Evolutionary conservation across 2,888 invertebrate genomes (phyloP).

Genomic region (Polietes domitor): DNA sequence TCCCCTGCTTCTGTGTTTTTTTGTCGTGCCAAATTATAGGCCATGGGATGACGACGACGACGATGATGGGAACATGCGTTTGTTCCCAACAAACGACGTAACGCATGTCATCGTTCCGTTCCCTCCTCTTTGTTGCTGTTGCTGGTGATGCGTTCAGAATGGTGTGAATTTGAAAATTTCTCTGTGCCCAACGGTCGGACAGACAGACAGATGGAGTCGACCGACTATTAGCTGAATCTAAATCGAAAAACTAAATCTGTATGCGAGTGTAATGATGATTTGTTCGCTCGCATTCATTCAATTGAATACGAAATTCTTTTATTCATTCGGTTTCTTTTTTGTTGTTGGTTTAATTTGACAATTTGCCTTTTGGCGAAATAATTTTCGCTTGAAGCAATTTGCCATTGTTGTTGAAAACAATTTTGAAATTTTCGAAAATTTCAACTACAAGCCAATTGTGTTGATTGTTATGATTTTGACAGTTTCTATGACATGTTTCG

Average conservation of each 20-base stretch:
- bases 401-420: slow-evolving; percentile 17
- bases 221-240: background rate
- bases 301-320: slow-evolving; percentile 18
- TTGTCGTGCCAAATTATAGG: slow-evolving; percentile 45
- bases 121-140: slow-evolving; percentile 1
- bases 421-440: slow-evolving; percentile 35
- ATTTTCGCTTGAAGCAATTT: slow-evolving; percentile 28
- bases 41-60: background rate
- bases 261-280: slow-evolving; percentile 43
- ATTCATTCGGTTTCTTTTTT: background rate
- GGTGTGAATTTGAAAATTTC: slow-evolving; percentile 37
- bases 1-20: background rate
- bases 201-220: background rate
- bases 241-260: background rate
- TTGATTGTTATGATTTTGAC: slow-evolving; percentile 33
- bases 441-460: slow-evolving; percentile 15
- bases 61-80: slow-evolving; percentile 51
- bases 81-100: slow-evolving; percentile 3
- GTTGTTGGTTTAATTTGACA: slow-evolving; percentile 5
- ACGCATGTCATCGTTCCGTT: slow-evolving; percentile 21
- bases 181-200: background rate
- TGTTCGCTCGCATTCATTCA: slow-evolving; percentile 50
- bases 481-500: slow-evolving; percentile 21
- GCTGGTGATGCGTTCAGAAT: background rate
- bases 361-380: slow-evolving; percentile 30